phyloP scores from a whole-genome alignment of 2,888 invertebrate genomes.

The Andrena chrysosceles region DNA sequence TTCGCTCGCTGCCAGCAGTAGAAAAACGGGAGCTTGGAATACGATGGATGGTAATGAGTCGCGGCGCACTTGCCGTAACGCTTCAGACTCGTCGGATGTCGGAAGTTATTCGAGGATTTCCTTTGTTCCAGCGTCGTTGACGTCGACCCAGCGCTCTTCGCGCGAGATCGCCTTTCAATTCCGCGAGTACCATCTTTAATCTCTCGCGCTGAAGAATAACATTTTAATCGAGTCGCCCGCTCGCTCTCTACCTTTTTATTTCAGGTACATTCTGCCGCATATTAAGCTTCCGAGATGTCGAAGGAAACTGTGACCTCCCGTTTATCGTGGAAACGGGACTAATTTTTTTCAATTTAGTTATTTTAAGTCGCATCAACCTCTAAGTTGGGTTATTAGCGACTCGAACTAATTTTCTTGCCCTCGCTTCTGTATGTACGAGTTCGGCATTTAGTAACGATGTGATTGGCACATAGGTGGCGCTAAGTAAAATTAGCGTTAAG shows the following conservation, averaged over 20 bases:
- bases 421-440: no score
- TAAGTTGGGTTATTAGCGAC: no score
- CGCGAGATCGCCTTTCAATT: conserved; percentile 23
- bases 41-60: conserved; percentile 54
- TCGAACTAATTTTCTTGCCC: no score
- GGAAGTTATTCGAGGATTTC: conserved; percentile 43
- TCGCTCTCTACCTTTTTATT: not conserved
- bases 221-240: conserved; percentile 42
- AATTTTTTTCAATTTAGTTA: no score
- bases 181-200: conserved; percentile 9
- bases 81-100: conserved; percentile 27
- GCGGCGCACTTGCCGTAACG: conserved; percentile 9
- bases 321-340: no score
- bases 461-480: no score
- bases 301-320: no score
- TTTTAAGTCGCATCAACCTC: no score
- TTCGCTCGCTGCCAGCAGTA: conserved; percentile 48
- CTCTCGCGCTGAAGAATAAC: conserved; percentile 19
- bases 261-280: no score
- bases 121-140: conserved; percentile 26
- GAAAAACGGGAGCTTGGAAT: conserved; percentile 18
- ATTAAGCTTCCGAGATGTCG: no score
- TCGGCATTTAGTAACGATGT: no score
- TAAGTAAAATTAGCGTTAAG: no score
- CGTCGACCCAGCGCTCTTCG: not conserved